Conservation (phyloP, 2,113 vertebrate genomes). For the Coptodon bakossiorum region DNA sequence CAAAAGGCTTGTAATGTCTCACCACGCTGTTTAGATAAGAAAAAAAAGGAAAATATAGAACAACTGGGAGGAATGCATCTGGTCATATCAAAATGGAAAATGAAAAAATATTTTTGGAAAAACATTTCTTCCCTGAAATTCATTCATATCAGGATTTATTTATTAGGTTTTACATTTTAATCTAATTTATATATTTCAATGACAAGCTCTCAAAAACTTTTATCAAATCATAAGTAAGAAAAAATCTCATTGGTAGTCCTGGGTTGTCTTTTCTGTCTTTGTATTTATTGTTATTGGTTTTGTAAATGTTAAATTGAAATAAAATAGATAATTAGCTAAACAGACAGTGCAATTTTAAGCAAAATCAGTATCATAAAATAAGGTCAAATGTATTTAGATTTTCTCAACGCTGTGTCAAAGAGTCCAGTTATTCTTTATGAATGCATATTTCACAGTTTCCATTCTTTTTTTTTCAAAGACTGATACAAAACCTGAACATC, state of each 20-base stretch:
- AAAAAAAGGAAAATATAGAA: neutral
- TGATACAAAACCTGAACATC: neutral
- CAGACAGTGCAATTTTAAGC: neutral
- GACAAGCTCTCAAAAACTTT: neutral
- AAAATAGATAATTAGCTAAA: neutral
- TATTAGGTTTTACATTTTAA: neutral
- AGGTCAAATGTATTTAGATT: neutral
- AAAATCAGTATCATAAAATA: neutral
- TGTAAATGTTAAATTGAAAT: neutral
- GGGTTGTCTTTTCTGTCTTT: neutral
- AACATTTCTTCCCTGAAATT: neutral
- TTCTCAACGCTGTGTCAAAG: neutral
- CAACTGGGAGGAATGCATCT: constrained; percentile 5
- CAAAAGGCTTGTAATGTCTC: constrained; percentile 52
- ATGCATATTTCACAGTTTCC: neutral
- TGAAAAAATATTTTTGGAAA: neutral
- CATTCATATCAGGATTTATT: neutral
- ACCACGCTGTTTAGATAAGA: constrained; percentile 33
- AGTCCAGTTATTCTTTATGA: neutral
- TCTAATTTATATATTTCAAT: neutral
- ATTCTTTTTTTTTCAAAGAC: neutral
- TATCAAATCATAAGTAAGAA: neutral
- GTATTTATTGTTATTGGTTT: neutral
- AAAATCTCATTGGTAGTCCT: neutral
- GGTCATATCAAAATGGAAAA: constrained; percentile 18